Percentiles rank a stretch among this genome's conserved stretches.
Conservation (phyloP, 2,888 invertebrate species). For the Macaria liturata region DNA sequence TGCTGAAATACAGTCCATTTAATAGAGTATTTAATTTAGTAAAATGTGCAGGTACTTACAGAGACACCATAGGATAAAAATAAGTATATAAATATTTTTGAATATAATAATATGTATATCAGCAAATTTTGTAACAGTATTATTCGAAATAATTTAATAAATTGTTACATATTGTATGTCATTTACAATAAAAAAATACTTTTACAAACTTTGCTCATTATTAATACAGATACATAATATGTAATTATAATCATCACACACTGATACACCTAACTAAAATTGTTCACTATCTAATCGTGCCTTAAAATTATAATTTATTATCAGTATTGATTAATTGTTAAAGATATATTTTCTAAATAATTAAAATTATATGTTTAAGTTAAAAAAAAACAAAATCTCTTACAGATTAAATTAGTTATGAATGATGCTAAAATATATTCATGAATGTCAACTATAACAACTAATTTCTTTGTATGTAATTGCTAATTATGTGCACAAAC, state of each 20-base stretch:
- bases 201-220: background rate
- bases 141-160: too few relatives aligned
- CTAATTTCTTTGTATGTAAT: too few relatives aligned
- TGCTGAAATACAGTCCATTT: too few relatives aligned
- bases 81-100: background rate
- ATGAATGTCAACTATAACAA: too few relatives aligned
- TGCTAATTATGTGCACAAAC: too few relatives aligned
- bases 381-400: too few relatives aligned
- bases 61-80: slow-evolving; percentile 10
- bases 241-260: slow-evolving; percentile 9
- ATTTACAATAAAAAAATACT: too few relatives aligned
- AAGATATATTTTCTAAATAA: slow-evolving; percentile 11
- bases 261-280: slow-evolving; percentile 23
- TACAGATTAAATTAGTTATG: too few relatives aligned
- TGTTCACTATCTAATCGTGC: slow-evolving; percentile 29
- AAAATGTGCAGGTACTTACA: slow-evolving; percentile 22
- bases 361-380: too few relatives aligned
- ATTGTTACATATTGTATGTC: too few relatives aligned
- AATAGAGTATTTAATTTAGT: slow-evolving; percentile 3
- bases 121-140: slow-evolving; percentile 11
- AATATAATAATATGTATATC: slow-evolving; percentile 2
- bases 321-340: slow-evolving; percentile 10
- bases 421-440: too few relatives aligned
- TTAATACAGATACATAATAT: background rate
- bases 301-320: slow-evolving; percentile 17